phyloP scores from a whole-genome alignment of 1,140 invertebrate genomes.

The Manduca sexta region DNA sequence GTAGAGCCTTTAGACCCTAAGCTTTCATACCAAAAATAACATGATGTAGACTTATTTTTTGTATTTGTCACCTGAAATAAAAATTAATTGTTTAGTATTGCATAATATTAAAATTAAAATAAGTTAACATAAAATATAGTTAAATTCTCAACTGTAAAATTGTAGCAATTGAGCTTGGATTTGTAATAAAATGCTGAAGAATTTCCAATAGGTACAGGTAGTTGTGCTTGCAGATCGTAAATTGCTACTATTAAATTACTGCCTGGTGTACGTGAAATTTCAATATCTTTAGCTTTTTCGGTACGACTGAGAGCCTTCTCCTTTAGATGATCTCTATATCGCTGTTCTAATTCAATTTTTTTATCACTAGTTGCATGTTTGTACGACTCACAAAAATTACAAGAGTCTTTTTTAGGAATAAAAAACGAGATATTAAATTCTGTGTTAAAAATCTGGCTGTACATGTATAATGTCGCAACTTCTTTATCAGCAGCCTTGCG shows the following conservation, averaged over 20 bases:
- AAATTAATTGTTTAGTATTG: no score
- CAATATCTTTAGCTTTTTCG: constrained; percentile 27
- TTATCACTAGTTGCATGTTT: constrained; percentile 11
- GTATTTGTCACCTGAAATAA: no score
- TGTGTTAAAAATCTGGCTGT: constrained; percentile 32
- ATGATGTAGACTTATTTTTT: constrained; percentile 21
- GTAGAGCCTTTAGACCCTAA: constrained; percentile 41
- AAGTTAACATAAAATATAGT: no score
- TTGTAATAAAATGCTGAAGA: constrained; percentile 31
- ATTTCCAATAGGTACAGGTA: constrained; percentile 26
- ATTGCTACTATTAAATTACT: constrained; percentile 24
- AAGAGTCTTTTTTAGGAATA: constrained; percentile 29
- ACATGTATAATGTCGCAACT: constrained; percentile 29
- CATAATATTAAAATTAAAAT: no score
- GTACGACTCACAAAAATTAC: constrained; percentile 24
- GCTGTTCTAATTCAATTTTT: constrained; percentile 12
- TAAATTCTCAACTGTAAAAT: constrained; percentile 67
- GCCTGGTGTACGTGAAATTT: constrained; percentile 11
- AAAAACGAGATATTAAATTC: constrained; percentile 44
- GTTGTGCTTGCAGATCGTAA: constrained; percentile 37
- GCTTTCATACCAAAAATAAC: constrained; percentile 64
- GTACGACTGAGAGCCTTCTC: constrained; percentile 27
- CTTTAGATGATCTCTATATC: constrained; percentile 23
- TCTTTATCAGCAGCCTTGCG: constrained; percentile 20
- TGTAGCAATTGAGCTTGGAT: constrained; percentile 54